Conservation (phyloP, 1,140 invertebrate species). For the Microplitis mediator region DNA sequence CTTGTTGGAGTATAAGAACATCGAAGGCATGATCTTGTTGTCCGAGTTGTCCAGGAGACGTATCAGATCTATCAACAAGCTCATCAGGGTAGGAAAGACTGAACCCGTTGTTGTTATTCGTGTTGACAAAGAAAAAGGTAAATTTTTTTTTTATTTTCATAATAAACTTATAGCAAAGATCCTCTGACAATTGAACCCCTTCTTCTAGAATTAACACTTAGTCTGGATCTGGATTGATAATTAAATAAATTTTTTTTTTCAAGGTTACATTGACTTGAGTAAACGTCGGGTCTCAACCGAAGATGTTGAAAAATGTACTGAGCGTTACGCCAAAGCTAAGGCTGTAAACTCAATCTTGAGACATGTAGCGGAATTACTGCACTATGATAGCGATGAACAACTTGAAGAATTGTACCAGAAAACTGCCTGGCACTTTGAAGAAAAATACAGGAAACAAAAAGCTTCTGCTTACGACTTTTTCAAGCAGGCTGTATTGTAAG, state of each 20-base stretch:
- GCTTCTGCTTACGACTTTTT: conserved; percentile 97
- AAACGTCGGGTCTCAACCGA: conserved; percentile 98
- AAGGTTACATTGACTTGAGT: conserved; percentile 98
- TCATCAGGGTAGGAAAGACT: conserved; percentile 97
- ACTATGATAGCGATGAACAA: conserved; percentile 89
- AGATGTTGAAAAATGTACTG: conserved; percentile 97
- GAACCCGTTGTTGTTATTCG: conserved; percentile 99
- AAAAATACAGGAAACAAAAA: conserved; percentile 90
- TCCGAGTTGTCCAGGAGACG: conserved; percentile 97
- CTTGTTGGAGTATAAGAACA: conserved; percentile 97
- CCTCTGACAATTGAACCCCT: not conserved
- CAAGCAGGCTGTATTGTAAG: conserved; percentile 96
- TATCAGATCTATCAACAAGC: conserved; percentile 99
- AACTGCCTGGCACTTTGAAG: conserved; percentile 99
- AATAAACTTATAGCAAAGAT: not conserved
- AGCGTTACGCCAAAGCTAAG: conserved; percentile 98
- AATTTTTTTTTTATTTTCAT: not conserved
- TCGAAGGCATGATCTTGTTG: conserved; percentile 94
- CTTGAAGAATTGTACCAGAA: conserved; percentile 95
- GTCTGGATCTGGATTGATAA: not conserved
- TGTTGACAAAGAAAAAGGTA: conserved; percentile 99
- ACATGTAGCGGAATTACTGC: conserved; percentile 94
- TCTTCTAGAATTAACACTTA: not conserved
- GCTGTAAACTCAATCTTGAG: conserved; percentile 97
- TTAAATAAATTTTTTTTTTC: conserved; percentile 26